Base-by-base conservation (phyloP, 2,888 invertebrate species). In the Microplitis deprimator region DNA sequence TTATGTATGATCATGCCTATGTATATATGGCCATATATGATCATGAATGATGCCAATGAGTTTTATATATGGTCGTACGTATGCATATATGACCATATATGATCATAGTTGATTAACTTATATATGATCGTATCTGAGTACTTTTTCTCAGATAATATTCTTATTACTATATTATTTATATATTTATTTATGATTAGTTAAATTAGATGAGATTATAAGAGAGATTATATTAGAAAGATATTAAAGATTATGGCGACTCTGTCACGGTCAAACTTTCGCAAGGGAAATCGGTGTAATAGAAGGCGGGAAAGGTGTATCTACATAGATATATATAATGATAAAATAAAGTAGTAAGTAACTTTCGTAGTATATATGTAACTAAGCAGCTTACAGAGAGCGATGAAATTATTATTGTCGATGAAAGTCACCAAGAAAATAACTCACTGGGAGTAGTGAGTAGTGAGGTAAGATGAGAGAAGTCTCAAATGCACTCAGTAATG, bases 221-320 rank as follows among this genome's bases (percentile, higher is more conserved):
- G 38, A 65, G 65, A 65, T 65, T 29, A 38, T 65, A 13, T 17
- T 13, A 13, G 38, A 65, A 29, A 65, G 29, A 65, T 50, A 50
- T 50, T 50, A 50, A 29, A 65, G 29, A 29, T 65, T 17, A 29
- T 65, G 38, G 13, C 13, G 29, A 65, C 65, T 67, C 62, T 77
- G 84, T 82, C 83, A 82, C 81, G 81, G 83, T 82, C 83, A 82
- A 83, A 82, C 84, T 84, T 85, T 81, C 83, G 82, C 81, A 79
- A 83, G 81, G 82, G 82, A 84, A 84, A 82, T 81, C 80, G 77
- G 10, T 13, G 67, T 67, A 71, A 59, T 62, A 68, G 74, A 68
- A 68, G 74, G 68, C 74, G 74, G 62, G 38, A 68, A 68, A 68
- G 68, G 68, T 16, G 61, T 50, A 72, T 50, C 50, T 50, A 13